Evolutionary conservation across 1,140 invertebrate genomes (phyloP), one percentile per base, ranked within the genome.

Genomic region (Brachionus paranguensis): DNA sequence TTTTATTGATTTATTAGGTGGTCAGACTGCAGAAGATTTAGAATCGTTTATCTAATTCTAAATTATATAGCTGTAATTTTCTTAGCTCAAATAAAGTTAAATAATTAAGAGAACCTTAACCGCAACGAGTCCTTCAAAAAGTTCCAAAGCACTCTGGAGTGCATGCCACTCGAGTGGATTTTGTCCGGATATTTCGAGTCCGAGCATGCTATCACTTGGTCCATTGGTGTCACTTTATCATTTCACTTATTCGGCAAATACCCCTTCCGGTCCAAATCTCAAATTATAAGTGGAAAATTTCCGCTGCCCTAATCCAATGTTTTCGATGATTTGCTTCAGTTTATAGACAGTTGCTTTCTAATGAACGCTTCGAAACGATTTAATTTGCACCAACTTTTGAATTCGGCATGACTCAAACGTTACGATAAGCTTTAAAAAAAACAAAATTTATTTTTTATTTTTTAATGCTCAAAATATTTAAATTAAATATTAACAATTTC

Each of bases 221-320:
- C 78, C 3, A 81, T 81, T 81, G 78, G 78, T 20, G 64, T 81
- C 17, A 81, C 78, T 29, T 81, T 81, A 4, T 81, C 64, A 24
- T 81, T 81, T 81, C 53, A 53, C 17, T 37, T 81, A 3, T 81
- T 81, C 29, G 78, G 78, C 29, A 53, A 55, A 17, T 81, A 81
- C 24, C 78, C 78, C 12, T 81, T 81, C 27, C 29, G 78, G 60
- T 45, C 78, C 17, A 81, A 81, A 68, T 43, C 53, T 29, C 78
- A 81, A 64, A 81, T 81, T 12, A 81, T 81, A 20, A 81, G 78
- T 37, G 78, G 78, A 10, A 81, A 81, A 29, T 81, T 81, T 81
- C 78, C 78, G 24, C 41, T 81, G 43, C 78, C 78, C 20, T 81
- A 81, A 10, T 64, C 78, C 8, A 64, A 81, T 68, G 78, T 81